phyloP scores from a whole-genome alignment of 1,140 invertebrate genomes.

The Trichoplusia ni region DNA sequence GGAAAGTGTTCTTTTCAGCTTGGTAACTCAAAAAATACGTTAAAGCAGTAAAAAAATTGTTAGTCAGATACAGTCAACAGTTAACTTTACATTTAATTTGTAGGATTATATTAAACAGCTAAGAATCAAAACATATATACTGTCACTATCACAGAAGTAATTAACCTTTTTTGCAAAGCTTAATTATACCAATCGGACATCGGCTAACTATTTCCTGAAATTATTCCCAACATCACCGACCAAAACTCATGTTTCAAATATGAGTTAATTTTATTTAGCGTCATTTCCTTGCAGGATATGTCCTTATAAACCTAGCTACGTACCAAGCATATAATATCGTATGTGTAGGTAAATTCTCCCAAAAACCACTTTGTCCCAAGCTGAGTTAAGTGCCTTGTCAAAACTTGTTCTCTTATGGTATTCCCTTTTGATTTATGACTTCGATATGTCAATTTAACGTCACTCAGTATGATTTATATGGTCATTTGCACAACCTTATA shows the following conservation, averaged over 20 bases:
- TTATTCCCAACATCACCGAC: no score
- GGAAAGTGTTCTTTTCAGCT: constrained; percentile 4
- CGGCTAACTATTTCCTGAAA: no score
- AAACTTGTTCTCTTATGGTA: constrained; percentile 62
- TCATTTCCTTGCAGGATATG: no score
- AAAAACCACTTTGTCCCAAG: constrained; percentile 52
- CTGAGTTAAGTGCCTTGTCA: constrained; percentile 61
- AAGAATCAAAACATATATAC: no score
- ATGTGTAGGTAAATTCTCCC: constrained; percentile 34
- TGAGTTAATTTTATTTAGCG: not conserved
- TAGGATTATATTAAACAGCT: no score
- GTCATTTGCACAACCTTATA: constrained; percentile 54
- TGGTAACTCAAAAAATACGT: constrained; percentile 23
- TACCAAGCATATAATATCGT: not conserved
- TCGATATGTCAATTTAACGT: constrained; percentile 67
- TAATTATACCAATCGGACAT: no score
- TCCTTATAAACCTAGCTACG: not conserved
- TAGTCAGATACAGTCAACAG: not conserved
- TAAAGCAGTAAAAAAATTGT: not conserved
- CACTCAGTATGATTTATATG: constrained; percentile 67
- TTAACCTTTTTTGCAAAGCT: no score
- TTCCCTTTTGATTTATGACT: constrained; percentile 67
- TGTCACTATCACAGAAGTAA: no score
- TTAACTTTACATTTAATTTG: not conserved
- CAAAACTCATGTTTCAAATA: no score